Conservation (phyloP, 1,140 invertebrate species). For the Lamellibrachia luymesi region DNA sequence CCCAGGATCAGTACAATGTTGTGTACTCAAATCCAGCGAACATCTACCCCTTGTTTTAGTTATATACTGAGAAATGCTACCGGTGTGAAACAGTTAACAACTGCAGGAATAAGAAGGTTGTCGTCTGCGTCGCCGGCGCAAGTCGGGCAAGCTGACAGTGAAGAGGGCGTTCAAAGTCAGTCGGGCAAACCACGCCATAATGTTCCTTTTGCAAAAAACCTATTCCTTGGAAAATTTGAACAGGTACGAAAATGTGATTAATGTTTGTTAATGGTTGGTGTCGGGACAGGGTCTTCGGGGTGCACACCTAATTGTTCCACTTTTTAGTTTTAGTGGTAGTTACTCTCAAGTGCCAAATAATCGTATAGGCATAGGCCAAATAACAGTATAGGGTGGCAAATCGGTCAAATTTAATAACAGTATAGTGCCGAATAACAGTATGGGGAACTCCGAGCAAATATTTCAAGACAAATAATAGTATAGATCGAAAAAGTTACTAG, state of each 20-base stretch:
- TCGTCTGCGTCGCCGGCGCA: not conserved
- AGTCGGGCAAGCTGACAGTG: not conserved
- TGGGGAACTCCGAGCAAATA: too few species aligned
- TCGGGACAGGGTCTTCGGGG: too few species aligned
- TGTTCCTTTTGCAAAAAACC: conserved; percentile 19
- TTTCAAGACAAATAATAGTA: too few species aligned
- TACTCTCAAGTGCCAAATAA: too few species aligned
- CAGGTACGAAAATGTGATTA: not conserved
- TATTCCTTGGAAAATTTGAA: conserved; percentile 23
- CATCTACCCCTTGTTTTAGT: not conserved
- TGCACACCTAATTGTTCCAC: too few species aligned
- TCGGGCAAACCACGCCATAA: conserved; percentile 16
- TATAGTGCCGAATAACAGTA: too few species aligned
- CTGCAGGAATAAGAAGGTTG: not conserved
- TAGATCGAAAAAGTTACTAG: too few species aligned
- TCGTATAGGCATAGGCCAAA: too few species aligned
- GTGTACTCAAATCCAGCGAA: not conserved
- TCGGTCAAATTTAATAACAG: too few species aligned
- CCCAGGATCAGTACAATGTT: not conserved
- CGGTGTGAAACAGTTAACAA: not conserved
- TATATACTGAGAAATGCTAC: not conserved
- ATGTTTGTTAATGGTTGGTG: not conserved
- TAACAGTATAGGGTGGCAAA: too few species aligned
- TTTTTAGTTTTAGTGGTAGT: too few species aligned
- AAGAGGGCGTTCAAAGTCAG: not conserved